Conservation (phyloP, 2,797 vertebrate genomes). For the Xenentodon cancila region DNA sequence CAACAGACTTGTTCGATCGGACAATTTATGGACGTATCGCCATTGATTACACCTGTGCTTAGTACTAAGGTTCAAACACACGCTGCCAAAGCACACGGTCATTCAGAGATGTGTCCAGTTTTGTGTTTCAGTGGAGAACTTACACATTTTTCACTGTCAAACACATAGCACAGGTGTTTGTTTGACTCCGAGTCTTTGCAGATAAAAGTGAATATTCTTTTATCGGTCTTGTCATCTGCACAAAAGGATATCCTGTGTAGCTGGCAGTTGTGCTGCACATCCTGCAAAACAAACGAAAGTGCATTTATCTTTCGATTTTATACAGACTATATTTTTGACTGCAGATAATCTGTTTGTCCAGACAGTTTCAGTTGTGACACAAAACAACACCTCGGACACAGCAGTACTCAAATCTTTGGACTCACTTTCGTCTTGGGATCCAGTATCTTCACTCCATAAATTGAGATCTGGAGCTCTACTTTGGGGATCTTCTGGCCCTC, state of each 20-base stretch:
- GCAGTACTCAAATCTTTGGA: neutral
- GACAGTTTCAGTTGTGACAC: neutral
- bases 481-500: conserved; percentile 97
- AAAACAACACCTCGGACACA: neutral
- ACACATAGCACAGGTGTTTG: conserved; percentile 98
- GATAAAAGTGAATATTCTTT: conserved; percentile 99
- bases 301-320: conserved; percentile 8
- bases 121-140: conserved; percentile 66
- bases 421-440: conserved; percentile 96
- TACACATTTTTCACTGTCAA: conserved; percentile 99
- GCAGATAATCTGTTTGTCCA: neutral
- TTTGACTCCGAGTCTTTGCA: conserved; percentile 98
- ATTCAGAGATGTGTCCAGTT: neutral
- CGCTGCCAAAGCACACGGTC: too few species aligned
- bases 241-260: conserved; percentile 99
- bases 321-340: neutral
- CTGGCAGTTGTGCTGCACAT: conserved; percentile 96
- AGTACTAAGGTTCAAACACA: too few species aligned
- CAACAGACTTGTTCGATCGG: neutral
- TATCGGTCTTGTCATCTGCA: conserved; percentile 98
- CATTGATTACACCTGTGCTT: too few species aligned
- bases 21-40: too few species aligned
- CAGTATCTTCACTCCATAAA: conserved; percentile 98
- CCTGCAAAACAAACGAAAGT: conserved; percentile 80
- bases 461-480: conserved; percentile 97